Evolutionary conservation across 30 jellyfish, hydroid and myxozoan species (phyloP).

Genomic region (Hydractinia echinata): DNA sequence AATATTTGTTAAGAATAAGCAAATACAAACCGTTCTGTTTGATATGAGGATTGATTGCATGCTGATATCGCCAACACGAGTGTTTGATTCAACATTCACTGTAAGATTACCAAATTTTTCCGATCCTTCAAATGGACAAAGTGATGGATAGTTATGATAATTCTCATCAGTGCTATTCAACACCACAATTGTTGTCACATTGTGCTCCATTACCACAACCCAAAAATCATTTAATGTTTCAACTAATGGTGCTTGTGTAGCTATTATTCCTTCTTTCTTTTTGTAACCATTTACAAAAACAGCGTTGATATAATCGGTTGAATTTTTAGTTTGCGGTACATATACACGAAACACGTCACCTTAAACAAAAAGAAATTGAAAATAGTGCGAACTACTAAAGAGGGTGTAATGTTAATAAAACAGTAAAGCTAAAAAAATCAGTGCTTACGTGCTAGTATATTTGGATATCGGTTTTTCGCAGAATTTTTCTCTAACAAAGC

Average conservation of each 20-base stretch:
- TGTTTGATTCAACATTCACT: too few relatives aligned
- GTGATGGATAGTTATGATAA: neutral
- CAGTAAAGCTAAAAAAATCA: too few relatives aligned
- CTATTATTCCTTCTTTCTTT: constrained; percentile 23
- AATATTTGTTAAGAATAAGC: too few relatives aligned
- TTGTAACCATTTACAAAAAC: constrained; percentile 31
- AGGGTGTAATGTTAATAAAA: too few relatives aligned
- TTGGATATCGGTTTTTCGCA: neutral
- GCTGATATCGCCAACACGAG: too few relatives aligned
- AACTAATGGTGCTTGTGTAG: constrained; percentile 24
- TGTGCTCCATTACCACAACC: neutral
- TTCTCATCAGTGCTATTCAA: constrained; percentile 12
- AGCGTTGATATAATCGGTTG: constrained; percentile 3
- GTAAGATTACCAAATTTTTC: too few relatives aligned
- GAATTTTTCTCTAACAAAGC: constrained; percentile 17
- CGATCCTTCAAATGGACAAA: neutral
- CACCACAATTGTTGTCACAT: constrained; percentile 33
- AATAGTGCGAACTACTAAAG: too few relatives aligned
- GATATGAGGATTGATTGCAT: too few relatives aligned
- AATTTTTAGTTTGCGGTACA: too few relatives aligned
- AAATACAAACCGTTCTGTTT: too few relatives aligned
- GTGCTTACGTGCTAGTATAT: constrained; percentile 24
- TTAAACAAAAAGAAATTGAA: too few relatives aligned
- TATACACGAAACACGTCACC: too few relatives aligned
- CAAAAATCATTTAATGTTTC: constrained; percentile 22